A percentile compares a stretch with the other conserved stretches of the same genome.
phyloP scores from a whole-genome alignment of 1,140 invertebrate genomes.

The Nilaparvata lugens region DNA sequence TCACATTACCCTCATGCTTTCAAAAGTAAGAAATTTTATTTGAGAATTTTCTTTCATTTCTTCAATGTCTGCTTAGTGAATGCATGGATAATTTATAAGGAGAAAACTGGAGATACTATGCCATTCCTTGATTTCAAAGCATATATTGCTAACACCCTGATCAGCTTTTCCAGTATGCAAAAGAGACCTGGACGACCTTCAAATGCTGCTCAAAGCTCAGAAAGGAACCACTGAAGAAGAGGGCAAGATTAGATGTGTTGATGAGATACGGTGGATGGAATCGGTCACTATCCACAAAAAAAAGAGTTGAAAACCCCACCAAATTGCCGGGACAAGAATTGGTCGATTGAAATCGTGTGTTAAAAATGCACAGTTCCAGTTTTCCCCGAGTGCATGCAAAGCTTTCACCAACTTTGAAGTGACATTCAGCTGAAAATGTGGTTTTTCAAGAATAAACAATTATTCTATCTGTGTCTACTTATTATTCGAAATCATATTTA shows the following conservation, averaged over 20 bases:
- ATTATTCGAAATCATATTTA: no score
- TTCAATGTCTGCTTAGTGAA: constrained; percentile 27
- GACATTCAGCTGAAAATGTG: no score
- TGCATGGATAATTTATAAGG: neutral
- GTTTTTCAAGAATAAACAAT: no score
- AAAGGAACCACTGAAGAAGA: neutral
- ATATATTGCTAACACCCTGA: neutral
- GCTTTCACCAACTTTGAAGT: no score
- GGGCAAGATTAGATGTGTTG: neutral
- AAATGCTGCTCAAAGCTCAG: neutral
- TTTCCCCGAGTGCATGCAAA: no score
- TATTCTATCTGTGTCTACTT: no score
- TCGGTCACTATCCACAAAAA: neutral
- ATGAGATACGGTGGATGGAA: neutral
- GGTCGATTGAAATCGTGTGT: no score
- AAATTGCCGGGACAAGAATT: no score
- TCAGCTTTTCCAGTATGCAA: neutral
- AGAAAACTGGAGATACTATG: neutral
- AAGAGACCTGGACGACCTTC: neutral
- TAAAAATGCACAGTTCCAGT: no score
- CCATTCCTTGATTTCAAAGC: neutral
- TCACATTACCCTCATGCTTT: constrained; percentile 25
- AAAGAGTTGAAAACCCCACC: no score
- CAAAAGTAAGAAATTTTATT: constrained; percentile 26
- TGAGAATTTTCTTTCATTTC: constrained; percentile 28